Percentiles rank a stretch among this genome's conserved stretches.
These are phyloP conservation scores for Engraulis encrasicolus DNA, from an alignment of 2,113 vertebrate species.

Conservation along the genomic window DNA sequence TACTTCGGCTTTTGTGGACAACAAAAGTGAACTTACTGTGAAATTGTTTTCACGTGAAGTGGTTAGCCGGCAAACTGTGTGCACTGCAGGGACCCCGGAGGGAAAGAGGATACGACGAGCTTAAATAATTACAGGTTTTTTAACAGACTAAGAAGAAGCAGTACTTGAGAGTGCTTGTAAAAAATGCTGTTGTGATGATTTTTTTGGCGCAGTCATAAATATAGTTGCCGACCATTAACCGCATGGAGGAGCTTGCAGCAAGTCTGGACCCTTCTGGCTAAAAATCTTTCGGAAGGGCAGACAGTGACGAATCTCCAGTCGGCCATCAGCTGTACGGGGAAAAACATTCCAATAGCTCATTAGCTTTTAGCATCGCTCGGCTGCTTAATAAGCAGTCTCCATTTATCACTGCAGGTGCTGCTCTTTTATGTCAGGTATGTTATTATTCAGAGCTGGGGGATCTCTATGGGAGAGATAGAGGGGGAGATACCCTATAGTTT, in stretches of 20 bases:
- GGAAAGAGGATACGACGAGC: background rate
- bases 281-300: background rate
- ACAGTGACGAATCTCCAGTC: background rate
- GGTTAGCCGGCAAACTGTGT: background rate
- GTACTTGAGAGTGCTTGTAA: background rate
- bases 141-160: background rate
- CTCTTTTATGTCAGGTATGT: constrained; percentile 53
- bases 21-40: background rate
- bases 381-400: constrained; percentile 61
- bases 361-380: constrained; percentile 44
- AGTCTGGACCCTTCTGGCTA: background rate
- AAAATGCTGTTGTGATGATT: background rate
- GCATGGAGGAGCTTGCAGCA: background rate
- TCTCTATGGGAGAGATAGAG: constrained; percentile 15
- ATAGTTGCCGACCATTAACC: background rate
- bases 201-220: background rate
- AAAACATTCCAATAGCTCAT: constrained; percentile 18
- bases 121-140: constrained; percentile 12
- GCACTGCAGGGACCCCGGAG: background rate
- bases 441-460: constrained; percentile 58
- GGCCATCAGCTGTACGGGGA: background rate
- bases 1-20: background rate
- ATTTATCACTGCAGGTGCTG: constrained; percentile 47
- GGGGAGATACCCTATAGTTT: background rate
- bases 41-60: background rate